Base-by-base conservation (phyloP, 2,888 invertebrate species). In the Phortica okadai region DNA sequence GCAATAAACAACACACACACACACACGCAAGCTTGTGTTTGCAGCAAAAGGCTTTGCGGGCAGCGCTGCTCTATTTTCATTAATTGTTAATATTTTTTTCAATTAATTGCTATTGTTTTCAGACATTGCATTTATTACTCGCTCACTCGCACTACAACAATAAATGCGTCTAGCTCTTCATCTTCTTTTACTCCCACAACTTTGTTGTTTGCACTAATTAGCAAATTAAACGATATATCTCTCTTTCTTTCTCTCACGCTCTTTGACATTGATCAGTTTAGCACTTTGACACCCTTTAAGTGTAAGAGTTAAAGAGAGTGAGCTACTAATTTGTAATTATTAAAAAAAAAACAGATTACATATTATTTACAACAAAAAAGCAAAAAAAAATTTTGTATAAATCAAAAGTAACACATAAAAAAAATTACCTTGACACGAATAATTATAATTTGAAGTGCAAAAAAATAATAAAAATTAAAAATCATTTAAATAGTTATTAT, bases 261-360 rank as follows among this genome's bases (percentile, higher is more conserved):
- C 75, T 82, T 80, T 86, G 86, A 83, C 86, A 88, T 88, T 85
- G 85, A 86, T 83, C 33, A 33, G 21, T 21, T 21, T 21, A 21
- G 0, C 21, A 21, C 21, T 21, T 21, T 21, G 21, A 21, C 21
- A 21, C 21, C 21, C 21, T 21, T 21, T 21, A 21, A 21, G 21
- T 21, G 21, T 21, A 21, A 1, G 21, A 21, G 21, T 0, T 1
- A 21, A 21, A 21, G 21, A 21, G 21, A 21, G 21, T 21, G 21
- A 21, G 1, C 21, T 21, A 21, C 21, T 21, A 21, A 33, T 33
- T 33, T 33, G 33, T 33, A 33, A 33, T 4, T 33, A 33, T 33
- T 33, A 33, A 33, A 33, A 33, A 33, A 33, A 33, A 33, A 4
- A 33, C 4, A 4, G 1, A 33, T 33, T 33, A 33, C 33, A 33